Conservation (phyloP, 2,113 vertebrate genomes). For the Rousettus leschenaultii region DNA sequence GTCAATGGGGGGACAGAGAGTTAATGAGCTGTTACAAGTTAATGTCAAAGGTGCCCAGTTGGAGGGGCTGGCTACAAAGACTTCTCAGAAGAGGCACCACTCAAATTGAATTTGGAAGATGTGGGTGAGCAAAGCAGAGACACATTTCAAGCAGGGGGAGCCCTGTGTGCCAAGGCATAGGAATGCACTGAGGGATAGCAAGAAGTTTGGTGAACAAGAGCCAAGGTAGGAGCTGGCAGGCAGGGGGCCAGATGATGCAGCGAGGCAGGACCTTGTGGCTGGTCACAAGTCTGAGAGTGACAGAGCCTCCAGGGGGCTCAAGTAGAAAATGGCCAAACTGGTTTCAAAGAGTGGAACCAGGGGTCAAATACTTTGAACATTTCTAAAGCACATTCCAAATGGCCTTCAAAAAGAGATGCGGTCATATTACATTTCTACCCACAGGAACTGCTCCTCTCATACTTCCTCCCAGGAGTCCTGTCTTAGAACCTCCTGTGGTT, state of each 20-base stretch:
- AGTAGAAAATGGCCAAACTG: not conserved
- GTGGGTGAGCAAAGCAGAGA: not conserved
- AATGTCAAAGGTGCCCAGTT: not conserved
- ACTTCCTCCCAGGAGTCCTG: not conserved
- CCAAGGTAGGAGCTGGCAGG: not conserved
- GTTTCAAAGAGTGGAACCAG: not conserved
- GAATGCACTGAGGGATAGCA: not conserved
- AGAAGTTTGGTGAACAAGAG: not conserved
- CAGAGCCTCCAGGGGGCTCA: not conserved
- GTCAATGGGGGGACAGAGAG: not conserved
- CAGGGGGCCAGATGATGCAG: no score
- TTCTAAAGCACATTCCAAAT: not conserved
- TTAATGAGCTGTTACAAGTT: not conserved
- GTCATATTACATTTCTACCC: not conserved
- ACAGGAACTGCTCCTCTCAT: not conserved
- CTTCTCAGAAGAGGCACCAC: not conserved
- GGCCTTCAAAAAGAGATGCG: not conserved
- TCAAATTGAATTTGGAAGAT: not conserved
- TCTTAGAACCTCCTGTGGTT: not conserved
- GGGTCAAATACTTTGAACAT: not conserved
- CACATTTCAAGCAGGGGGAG: not conserved
- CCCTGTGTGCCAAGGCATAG: fast-evolving
- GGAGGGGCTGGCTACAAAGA: not conserved
- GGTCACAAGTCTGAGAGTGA: not conserved
- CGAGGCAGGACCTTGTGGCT: fast-evolving